Conservation (phyloP, 2,888 invertebrate genomes). For the Lamproptera curius region DNA sequence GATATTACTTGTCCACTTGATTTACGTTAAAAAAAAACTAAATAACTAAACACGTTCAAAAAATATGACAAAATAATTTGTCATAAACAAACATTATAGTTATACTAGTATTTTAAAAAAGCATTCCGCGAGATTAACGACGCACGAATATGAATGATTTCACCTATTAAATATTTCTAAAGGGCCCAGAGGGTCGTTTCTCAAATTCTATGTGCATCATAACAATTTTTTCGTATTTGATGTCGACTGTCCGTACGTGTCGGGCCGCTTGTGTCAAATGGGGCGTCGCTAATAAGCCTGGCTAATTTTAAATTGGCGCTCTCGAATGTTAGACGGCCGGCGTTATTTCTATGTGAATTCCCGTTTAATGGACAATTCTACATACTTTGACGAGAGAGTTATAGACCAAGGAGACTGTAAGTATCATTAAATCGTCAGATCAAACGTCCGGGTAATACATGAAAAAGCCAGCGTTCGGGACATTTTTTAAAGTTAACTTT, state of each 20-base stretch:
- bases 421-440: constrained; percentile 12
- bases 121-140: constrained; percentile 12
- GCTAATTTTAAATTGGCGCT: constrained; percentile 30
- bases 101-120: constrained; percentile 3
- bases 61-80: neutral
- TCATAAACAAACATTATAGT: neutral
- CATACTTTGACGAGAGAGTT: constrained; percentile 14
- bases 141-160: constrained; percentile 12
- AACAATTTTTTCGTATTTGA: constrained; percentile 31
- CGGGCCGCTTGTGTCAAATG: constrained; percentile 29
- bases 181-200: constrained; percentile 7
- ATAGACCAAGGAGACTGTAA: constrained; percentile 6
- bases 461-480: neutral
- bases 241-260: constrained; percentile 23
- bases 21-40: no score
- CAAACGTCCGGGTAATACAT: neutral
- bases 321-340: constrained; percentile 10
- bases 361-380: constrained; percentile 7
- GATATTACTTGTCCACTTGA: no score
- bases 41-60: neutral
- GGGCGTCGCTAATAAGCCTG: constrained; percentile 33
- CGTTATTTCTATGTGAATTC: constrained; percentile 21
- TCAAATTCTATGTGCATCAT: constrained; percentile 23
- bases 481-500: no score
- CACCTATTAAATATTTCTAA: constrained; percentile 11